Base-by-base conservation (phyloP, 2,113 vertebrate genomes). In the Lutjanus erythropterus region DNA sequence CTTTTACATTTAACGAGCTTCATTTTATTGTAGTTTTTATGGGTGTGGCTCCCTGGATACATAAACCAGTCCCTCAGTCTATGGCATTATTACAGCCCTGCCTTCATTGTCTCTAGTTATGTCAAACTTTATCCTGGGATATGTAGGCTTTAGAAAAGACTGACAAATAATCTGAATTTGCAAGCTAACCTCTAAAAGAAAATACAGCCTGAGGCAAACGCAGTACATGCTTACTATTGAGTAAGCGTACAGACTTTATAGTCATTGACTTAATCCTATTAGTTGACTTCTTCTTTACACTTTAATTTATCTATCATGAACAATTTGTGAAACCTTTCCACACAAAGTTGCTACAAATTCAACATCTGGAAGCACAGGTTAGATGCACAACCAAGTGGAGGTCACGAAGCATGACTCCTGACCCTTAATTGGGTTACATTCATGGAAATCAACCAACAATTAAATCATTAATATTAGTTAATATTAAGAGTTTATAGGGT, bases 181-280 rank as follows among this genome's bases (percentile, higher is more conserved):
- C 59, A 80, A 72, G n/a, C 52, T 44, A 31, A 50, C 49, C 55
- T 70, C 64, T 2, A 37, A 27, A 75, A 59, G 29, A 44, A 60
- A 78, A 71, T 14, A 60, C 9, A 56, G n/a, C 64, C 42, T 9
- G 42, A 31, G 55, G 71, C 69, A 68, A 62, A 73, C 39, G 1
- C 65, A 71, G 55, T 37, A 58, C 49, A 29, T 2, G 12, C 16
- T 76, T 47, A 80, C 66, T 75, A 65, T 33, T 64, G 23, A 83
- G 53, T 4, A 35, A 21, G 31, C 27, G 33, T 21, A 41, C 37
- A 71, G 7, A 69, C 56, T 52, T 62, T 27, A 52, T 44, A 27
- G 33, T 27, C 61, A 65, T 9, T 39, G 53, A 75, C 53, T 52
- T 66, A 65, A 74, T 83, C 64, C n/a, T 66, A 42, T 84, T 76